Evolutionary conservation across 2,888 invertebrate species (phyloP).

Genomic region (Meloe dianella): DNA sequence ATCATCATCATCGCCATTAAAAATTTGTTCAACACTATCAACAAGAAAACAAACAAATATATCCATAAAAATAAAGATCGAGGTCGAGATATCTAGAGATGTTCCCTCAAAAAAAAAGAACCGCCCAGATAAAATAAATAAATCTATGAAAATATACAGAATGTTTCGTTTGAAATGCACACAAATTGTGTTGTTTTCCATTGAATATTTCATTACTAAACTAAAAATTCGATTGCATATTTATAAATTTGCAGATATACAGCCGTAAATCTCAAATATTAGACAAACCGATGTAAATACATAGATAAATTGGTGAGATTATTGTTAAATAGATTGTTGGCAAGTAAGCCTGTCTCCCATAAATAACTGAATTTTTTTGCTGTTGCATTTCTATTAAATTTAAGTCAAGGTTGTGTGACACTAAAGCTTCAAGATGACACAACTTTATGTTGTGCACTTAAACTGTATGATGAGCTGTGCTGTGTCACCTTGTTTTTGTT

Average conservation of each 20-base stretch:
- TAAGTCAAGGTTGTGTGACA: neutral
- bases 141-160: neutral
- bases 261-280: too few relatives aligned
- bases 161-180: too few relatives aligned
- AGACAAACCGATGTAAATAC: too few relatives aligned
- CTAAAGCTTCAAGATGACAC: neutral
- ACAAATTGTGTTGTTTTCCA: too few relatives aligned
- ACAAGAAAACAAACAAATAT: neutral
- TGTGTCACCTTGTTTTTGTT: conserved; percentile 1
- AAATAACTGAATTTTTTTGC: neutral
- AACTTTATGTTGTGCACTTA: neutral
- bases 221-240: too few relatives aligned
- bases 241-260: too few relatives aligned
- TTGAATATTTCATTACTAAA: too few relatives aligned
- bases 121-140: neutral
- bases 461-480: neutral
- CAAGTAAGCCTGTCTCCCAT: neutral
- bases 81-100: neutral
- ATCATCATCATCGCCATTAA: too few relatives aligned
- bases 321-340: neutral
- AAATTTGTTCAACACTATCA: neutral
- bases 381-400: neutral
- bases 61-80: neutral
- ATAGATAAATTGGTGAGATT: neutral
- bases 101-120: neutral